Conservation (phyloP, 2,113 vertebrate genomes). For the Oreotragus oreotragus region DNA sequence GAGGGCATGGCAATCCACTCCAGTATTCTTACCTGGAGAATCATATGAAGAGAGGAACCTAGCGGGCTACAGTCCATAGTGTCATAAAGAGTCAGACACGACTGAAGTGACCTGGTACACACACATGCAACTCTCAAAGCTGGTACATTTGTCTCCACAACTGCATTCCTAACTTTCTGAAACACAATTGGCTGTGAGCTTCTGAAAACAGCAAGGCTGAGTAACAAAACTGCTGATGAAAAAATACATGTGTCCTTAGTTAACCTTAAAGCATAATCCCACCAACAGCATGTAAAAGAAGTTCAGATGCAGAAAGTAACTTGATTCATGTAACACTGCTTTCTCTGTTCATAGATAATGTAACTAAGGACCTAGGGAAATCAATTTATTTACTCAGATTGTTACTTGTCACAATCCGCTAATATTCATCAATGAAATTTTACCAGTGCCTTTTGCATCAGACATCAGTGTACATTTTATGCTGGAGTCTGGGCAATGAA, state of each 20-base stretch:
- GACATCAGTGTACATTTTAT: not conserved
- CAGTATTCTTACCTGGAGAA: not conserved
- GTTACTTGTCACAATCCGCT: not conserved
- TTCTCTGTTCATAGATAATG: not conserved
- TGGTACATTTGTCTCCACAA: not conserved
- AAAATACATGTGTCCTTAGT: not conserved
- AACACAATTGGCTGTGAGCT: not conserved
- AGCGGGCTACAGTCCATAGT: not conserved
- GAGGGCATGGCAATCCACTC: not conserved
- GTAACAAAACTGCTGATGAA: not conserved
- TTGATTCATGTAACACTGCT: not conserved
- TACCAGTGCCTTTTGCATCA: not conserved
- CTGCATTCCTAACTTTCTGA: not conserved
- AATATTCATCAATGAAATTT: not conserved
- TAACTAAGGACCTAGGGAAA: not conserved
- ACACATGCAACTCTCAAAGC: not conserved
- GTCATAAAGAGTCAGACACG: not conserved
- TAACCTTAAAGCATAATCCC: not conserved
- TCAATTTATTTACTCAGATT: not conserved
- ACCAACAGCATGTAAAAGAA: not conserved
- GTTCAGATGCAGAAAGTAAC: not conserved
- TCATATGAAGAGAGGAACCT: not conserved
- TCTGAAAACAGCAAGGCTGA: not conserved
- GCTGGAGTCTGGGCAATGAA: not conserved
- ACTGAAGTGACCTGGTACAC: not conserved